Base-by-base conservation (phyloP, 2,797 vertebrate species). In the Anguilla marmorata region DNA sequence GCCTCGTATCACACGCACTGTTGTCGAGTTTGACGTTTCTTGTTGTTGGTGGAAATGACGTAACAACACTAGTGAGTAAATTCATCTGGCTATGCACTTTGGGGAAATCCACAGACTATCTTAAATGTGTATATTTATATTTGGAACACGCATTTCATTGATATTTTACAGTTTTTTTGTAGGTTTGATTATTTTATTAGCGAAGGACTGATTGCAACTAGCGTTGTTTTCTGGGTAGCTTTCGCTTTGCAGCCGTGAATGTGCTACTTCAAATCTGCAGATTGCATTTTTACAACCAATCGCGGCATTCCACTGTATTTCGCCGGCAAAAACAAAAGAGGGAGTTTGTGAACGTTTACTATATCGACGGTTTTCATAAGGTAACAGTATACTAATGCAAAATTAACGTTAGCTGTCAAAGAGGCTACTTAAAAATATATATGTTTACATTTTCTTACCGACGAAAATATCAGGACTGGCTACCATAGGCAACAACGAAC, bases 11-110 rank as follows among this genome's bases (percentile, higher is more conserved):
- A 91, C 45, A 91, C 66, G 87, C 89, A n/a, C 94, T 87, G 90
- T 33, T 87, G 88, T 82, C 84, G 0, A 69, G 85, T 92, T 90
- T 95, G 96, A 96, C 95, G 95, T 94, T 93, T n/a, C 91, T 91
- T 94, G 94, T 94, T 96, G 92, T 95, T 95, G 93, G 93, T 93
- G 95, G 96, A 95, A 95, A 93, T 94, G 94, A 94, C 94, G 95
- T 88, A 50, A 0, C 0, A 21, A 19, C 4, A 41, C 21, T 21
- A 0, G 0, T 21, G 48, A 33, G 89, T 79, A 86, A 79, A 85
- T 52, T 0, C 12, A 16, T 2, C 60, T 82, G 41, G 41, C 2
- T 19, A 30, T 1, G 3, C 5, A 19, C 72, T 41, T 41, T 6
- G 33, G 33, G 74, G 14, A 19, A 27, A 41, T 79, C 37, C 33